Base-by-base conservation (phyloP, 64 coral and sea anemone genomes). In the Hydrozoanthus tunicans region DNA sequence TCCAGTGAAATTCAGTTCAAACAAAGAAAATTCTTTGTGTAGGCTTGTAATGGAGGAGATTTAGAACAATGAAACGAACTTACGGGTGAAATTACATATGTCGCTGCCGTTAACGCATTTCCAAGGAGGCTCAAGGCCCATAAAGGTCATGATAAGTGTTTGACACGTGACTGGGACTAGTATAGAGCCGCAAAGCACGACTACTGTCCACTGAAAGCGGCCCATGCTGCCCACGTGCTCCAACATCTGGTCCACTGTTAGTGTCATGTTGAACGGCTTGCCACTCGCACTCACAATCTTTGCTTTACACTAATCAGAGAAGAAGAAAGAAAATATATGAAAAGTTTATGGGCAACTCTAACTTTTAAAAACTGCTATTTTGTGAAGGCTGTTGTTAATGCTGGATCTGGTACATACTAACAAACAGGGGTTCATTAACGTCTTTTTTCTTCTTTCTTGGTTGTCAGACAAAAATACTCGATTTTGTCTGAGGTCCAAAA, bases 81-180 rank as follows among this genome's bases (percentile, higher is more conserved):
- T 76, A 96, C 95, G 81, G 17, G 95, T 94, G 26, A 96, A 96
- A 70, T 96, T 96, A 58, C 95, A 96, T 51, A 96, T 43, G n/a
- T 62, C 81, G 55, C 95, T 96, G 56, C 93, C 90, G 58, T 94
- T 89, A 14, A 83, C 83, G 26, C 95, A 96, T 64, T 88, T 96
- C 95, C 95, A 96, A 70, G 89, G 85, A 9, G 95, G 95, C 58
- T 96, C 95, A 26, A 96, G 80, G 8, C 59, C 95, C 78, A 96
- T 90, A 84, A 96, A 96, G 3, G 95, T 89, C 95, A 96, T 96
- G 90, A 94, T 94, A 25, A 96, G 95, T 32, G 95, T 91, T 75
- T 96, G 95, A 63, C 94, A 94, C 56, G 95, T 96, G 12, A 96
- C 95, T 4, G 95, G 95, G 7, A 96, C 80, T 72, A 96, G 24